These are phyloP conservation scores for Promerops cafer DNA, from an alignment of 2,113 vertebrate species.

Conservation along the genomic window DNA sequence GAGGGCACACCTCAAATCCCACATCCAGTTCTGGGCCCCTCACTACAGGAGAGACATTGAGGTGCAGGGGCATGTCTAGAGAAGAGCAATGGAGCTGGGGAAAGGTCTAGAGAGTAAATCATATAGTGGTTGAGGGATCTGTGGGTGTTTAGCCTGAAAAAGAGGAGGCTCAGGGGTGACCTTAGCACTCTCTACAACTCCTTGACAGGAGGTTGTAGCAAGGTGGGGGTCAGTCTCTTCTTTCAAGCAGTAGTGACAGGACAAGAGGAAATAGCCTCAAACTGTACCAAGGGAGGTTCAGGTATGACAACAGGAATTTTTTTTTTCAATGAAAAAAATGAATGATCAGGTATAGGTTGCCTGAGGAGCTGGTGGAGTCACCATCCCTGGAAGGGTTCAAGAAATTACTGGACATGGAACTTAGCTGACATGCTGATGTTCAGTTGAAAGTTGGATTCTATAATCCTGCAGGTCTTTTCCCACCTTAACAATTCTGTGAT, in stretches of 20 bases:
- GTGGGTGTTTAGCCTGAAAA: background rate
- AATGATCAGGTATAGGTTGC: background rate
- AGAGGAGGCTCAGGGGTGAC: background rate
- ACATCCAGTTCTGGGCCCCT: accelerated
- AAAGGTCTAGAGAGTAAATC: background rate
- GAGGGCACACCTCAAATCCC: background rate
- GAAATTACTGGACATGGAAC: background rate
- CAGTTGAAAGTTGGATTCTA: background rate
- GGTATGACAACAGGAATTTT: background rate
- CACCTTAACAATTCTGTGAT: background rate
- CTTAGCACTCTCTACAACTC: background rate
- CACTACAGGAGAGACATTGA: background rate
- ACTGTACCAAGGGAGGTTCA: background rate
- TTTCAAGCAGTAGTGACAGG: background rate
- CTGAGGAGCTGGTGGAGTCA: background rate
- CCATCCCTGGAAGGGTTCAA: background rate
- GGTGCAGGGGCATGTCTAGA: accelerated
- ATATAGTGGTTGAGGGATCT: background rate
- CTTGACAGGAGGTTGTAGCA: background rate
- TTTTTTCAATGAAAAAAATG: background rate
- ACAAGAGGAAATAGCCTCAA: background rate
- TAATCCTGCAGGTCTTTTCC: background rate
- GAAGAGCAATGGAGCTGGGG: background rate
- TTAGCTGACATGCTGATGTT: background rate
- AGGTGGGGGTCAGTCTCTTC: accelerated